phyloP scores from a whole-genome alignment of 2,888 invertebrate genomes.

The Drosophila paracracens region DNA sequence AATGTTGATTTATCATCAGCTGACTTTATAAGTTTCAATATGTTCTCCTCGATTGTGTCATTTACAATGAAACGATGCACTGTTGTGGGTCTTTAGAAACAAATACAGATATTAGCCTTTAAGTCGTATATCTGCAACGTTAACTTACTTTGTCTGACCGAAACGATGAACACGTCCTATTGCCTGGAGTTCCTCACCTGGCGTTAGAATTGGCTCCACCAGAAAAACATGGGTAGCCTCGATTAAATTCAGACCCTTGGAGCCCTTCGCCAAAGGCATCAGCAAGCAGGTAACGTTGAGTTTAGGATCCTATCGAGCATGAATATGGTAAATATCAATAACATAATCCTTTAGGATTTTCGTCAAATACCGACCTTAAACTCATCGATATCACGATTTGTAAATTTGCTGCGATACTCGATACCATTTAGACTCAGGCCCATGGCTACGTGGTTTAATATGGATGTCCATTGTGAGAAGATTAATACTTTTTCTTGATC shows the following conservation, averaged over 20 bases:
- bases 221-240: conserved; percentile 92
- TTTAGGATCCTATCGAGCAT: conserved; percentile 79
- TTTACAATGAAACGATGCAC: conserved; percentile 90
- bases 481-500: conserved; percentile 88
- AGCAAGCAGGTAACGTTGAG: conserved; percentile 87
- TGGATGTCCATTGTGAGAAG: conserved; percentile 88
- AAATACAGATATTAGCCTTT: not conserved
- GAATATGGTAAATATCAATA: not conserved
- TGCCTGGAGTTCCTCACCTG: conserved; percentile 91
- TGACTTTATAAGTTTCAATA: conserved; percentile 80
- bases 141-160: conserved; percentile 89
- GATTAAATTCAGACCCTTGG: conserved; percentile 91
- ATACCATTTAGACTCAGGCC: conserved; percentile 79
- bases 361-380: conserved; percentile 86
- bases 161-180: conserved; percentile 92
- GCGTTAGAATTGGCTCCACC: conserved; percentile 90
- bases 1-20: conserved; percentile 82
- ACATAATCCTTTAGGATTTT: not conserved
- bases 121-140: not conserved
- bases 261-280: conserved; percentile 89
- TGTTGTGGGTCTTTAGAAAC: conserved; percentile 86
- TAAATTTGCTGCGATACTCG: conserved; percentile 79
- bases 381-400: conserved; percentile 81
- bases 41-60: conserved; percentile 90
- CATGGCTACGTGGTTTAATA: conserved; percentile 74